These are phyloP conservation scores for Apantesis nais DNA, from an alignment of 2,888 invertebrate species.

Conservation along the genomic window DNA sequence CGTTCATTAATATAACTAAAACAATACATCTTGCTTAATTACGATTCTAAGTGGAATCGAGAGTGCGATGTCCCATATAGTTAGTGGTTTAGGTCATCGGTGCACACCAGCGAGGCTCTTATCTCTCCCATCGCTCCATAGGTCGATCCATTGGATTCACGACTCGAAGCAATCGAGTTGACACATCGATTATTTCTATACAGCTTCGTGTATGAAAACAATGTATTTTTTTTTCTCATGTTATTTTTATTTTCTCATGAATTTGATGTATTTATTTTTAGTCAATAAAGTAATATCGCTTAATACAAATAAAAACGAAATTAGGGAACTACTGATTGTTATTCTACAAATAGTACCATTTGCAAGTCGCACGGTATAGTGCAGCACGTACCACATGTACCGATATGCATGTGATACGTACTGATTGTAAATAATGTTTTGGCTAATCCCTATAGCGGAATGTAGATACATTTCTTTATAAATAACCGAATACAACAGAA, in stretches of 20 bases:
- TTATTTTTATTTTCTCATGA: background rate
- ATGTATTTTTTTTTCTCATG: background rate
- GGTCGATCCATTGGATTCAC: slow-evolving; percentile 63
- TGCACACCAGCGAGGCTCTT: slow-evolving; percentile 55
- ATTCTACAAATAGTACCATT: no score
- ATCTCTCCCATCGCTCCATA: slow-evolving; percentile 61
- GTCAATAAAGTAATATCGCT: no score
- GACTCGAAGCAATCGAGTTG: slow-evolving; percentile 59
- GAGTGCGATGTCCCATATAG: slow-evolving; percentile 76
- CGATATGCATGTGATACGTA: no score
- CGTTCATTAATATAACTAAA: slow-evolving; percentile 55
- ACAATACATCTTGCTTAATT: slow-evolving; percentile 73
- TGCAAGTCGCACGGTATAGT: no score
- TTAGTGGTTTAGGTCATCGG: slow-evolving; percentile 78
- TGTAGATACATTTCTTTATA: background rate
- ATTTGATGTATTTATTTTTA: background rate
- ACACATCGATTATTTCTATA: slow-evolving; percentile 55
- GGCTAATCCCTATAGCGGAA: no score
- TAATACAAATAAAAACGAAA: no score
- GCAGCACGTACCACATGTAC: no score
- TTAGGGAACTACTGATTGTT: no score
- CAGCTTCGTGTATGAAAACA: slow-evolving; percentile 12
- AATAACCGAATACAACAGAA: background rate
- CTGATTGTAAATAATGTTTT: background rate
- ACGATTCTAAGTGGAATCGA: slow-evolving; percentile 66